Evolutionary conservation across 2,888 invertebrate species (phyloP), one percentile per base, ranked within the genome.

Genomic region (Aethes cnicana): DNA sequence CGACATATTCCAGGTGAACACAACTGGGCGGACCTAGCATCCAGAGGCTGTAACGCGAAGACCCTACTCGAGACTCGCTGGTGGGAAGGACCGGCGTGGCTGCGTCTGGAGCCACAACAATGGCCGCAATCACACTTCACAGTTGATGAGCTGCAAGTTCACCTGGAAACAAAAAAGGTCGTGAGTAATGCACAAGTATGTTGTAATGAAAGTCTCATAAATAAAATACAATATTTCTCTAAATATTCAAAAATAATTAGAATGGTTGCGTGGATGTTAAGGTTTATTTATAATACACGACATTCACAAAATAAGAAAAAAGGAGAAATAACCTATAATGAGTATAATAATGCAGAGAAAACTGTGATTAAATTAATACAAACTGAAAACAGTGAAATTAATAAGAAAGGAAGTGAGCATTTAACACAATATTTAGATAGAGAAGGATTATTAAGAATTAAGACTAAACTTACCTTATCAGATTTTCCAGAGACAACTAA

Each of bases 61-160:
- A 21, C 8, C 0, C 28, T 47, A 0, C 9, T 47, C 8, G 16
- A 30, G 2, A 16, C 11, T 8, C 35, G 30, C 28, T 53, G 53
- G 53, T 47, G 36, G 47, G 36, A 47, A 16, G 53, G 47, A 6
- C 53, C 53, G 7, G 9, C 4, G n/a, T 53, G 41, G 47, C 28
- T 53, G 5, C 11, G n/a, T 1, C 16, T 16, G 3, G 1, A 5
- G 7, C 2, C 20, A 11, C 9, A 12, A 1, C 2, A 33, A 5
- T 53, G 53, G 53, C 53, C 53, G 3, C n/a, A n/a, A 2, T 53
- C 46, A 1, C 18, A 39, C 4, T 9, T 42, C 0, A 2, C 5
- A 2, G 14, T 37, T 17, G 32, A 43, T 12, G 48, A 39, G 9
- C 7, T 7, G 1, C n/a, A 43, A 9, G 43, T 28, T 9, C 2